phyloP scores from a whole-genome alignment of 2,113 vertebrate species.

The Myanophis thanlyinensis region DNA sequence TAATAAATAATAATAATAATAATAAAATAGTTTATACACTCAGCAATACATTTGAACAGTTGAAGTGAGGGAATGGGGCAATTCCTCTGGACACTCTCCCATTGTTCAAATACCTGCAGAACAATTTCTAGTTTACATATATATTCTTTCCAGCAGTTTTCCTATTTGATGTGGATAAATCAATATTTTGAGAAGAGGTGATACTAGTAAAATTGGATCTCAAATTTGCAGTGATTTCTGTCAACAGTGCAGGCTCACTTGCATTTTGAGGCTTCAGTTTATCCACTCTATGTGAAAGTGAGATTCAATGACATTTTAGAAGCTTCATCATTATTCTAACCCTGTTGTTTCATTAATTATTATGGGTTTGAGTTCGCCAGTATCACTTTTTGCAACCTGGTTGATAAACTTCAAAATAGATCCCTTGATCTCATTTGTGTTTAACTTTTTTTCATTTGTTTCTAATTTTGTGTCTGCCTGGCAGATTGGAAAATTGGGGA shows the following conservation, averaged over 20 bases:
- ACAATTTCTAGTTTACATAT: background rate
- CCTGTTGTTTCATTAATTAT: background rate
- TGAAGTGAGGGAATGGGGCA: background rate
- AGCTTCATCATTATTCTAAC: background rate
- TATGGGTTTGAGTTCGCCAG: background rate
- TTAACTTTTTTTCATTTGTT: background rate
- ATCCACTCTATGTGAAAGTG: background rate
- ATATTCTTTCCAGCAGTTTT: background rate
- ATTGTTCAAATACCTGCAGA: background rate
- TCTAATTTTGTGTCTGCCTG: background rate
- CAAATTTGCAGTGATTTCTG: background rate
- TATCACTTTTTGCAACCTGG: background rate
- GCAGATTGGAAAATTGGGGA: background rate
- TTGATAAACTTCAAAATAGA: background rate
- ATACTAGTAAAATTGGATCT: background rate
- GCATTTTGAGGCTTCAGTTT: background rate
- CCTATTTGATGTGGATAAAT: background rate
- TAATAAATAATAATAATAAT: too few relatives aligned
- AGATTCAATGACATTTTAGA: background rate
- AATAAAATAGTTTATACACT: background rate
- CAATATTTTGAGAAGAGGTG: background rate
- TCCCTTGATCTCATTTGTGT: background rate
- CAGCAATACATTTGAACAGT: background rate
- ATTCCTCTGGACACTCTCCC: background rate
- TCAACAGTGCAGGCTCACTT: background rate